Base-by-base conservation (phyloP, 2,797 vertebrate genomes). In the Sebastes diaconus region DNA sequence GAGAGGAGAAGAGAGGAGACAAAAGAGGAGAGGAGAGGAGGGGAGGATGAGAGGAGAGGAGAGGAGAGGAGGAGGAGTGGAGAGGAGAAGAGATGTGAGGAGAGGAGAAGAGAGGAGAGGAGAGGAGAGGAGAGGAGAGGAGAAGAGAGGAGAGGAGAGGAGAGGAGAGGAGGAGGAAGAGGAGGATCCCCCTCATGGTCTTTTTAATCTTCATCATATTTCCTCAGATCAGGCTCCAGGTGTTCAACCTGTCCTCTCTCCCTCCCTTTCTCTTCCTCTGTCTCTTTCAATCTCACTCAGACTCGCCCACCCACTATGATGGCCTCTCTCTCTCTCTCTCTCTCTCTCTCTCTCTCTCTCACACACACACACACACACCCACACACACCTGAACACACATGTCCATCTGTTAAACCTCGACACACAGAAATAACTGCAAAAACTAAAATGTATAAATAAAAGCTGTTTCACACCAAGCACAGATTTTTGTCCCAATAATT, bases 221-320 rank as follows among this genome's bases (percentile, higher is more conserved):
- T 34, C 58, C 18, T 81, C 65, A 75, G 80, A 89, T 87, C 84
- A 83, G 79, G 69, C 29, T 46, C 80, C 88, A 91, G 88, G 88
- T 91, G 91, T 86, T 88, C 69, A 75, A 69, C 79, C 84, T 55
- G 36, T 25, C 57, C 83, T 42, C 67, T 5, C 71, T 42, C 25
- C 20, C 76, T 68, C 12, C 60, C 55, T 65, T 55, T 67, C 52
- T 75, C 85, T 75, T 27, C 14, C 46, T 68, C 70, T 20, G 60
- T 88, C 84, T 75, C 68, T 65, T 80, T 80, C 79, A 59, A 59
- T 87, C 76, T 80, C 46, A 70, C 58, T 78, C 75, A 73, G n/a
- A 2, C 50, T 80, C 52, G 1, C 69, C 63, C 64, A 42, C 78
- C 50, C 58, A 42, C 46, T 57, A 6, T 39, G 24, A 34, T 29